Evolutionary conservation across 1,140 invertebrate species (phyloP), one percentile per base, ranked within the genome.

Genomic region (Hermatobates lingyangjiaoensis): DNA sequence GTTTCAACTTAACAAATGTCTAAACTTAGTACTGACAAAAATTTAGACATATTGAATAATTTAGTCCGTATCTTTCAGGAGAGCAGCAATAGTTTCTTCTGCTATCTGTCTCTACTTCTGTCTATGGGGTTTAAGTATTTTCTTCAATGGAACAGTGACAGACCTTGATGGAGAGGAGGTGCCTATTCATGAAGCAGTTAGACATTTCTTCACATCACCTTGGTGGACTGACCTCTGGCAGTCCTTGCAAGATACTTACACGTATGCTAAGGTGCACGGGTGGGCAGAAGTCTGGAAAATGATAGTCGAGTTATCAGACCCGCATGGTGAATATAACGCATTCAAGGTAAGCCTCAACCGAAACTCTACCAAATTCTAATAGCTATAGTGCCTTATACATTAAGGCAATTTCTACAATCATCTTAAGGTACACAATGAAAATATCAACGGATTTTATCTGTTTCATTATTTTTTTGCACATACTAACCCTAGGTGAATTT

Each of bases 131-230:
- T 81, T 81, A 25, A 87, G 80, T 55, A 67, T 96, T 15, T 91
- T 88, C 64, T 94, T 92, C 65, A 93, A 94, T 63, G 86, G 87
- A 14, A 81, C 77, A 39, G 71, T 95, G 15, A 83, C 79, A 1
- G 86, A 89, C 60, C 80, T 79, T 48, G 80, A 92, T 54, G 90
- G 88, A 3, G 86, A 92, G 57, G 79, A 86, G 62, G 78, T 92
- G 1, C 87, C 86, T 51, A 64, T 92, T 4, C 76, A 86, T 48
- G 90, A 94, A 64, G 88, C 89, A 0, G 56, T 92, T 0, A 74
- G 81, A 57, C 87, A 95, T 64, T 90, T 96, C 61, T 79, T 94
- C 51, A 88, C 83, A 1, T 91, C 88, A 10, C 87, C 87, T 12
- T 74, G 78, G 58, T 81, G 79, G 76, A 59, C 68, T n/a, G 73